A percentile compares a stretch with the other conserved stretches of the same genome.
Evolutionary conservation across 2,797 vertebrate genomes (phyloP).

Genomic region (Pipistrellus pygmaeus): DNA sequence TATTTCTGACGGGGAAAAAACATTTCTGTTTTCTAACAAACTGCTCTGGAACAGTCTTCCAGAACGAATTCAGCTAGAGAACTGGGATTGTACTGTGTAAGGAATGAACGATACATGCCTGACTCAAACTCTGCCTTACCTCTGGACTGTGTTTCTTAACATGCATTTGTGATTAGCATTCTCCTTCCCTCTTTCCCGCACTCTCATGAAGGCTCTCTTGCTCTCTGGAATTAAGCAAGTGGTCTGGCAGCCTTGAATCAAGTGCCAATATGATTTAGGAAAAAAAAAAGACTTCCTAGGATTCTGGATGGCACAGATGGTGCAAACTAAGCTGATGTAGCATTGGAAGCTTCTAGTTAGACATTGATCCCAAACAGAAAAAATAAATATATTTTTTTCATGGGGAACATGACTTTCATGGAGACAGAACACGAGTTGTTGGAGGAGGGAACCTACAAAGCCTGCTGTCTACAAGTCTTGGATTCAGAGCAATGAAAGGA

Average conservation of each 20-base stretch:
- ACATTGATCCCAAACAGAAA: not conserved
- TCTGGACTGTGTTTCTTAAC: too few species aligned
- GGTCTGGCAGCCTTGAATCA: not conserved
- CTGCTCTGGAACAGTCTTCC: too few species aligned
- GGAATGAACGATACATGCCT: not conserved
- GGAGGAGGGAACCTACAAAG: not conserved
- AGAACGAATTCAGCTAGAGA: too few species aligned
- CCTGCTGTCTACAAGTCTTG: not conserved
- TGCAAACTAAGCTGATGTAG: not conserved
- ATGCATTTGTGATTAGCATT: not conserved
- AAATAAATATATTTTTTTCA: not conserved
- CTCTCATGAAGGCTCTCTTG: not conserved
- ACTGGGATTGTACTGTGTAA: not conserved
- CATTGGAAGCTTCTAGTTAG: not conserved
- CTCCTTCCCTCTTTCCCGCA: not conserved
- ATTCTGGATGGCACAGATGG: not conserved
- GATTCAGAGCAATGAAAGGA: not conserved
- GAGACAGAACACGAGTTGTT: not conserved
- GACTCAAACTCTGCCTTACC: not conserved
- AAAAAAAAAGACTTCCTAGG: not conserved
- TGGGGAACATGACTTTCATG: not conserved
- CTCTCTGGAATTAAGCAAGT: not conserved
- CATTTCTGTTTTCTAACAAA: too few species aligned
- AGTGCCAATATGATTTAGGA: not conserved
- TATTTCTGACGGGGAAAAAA: too few species aligned